Base-by-base conservation (phyloP, 2,797 vertebrate species). In the Calcarius lapponicus region DNA sequence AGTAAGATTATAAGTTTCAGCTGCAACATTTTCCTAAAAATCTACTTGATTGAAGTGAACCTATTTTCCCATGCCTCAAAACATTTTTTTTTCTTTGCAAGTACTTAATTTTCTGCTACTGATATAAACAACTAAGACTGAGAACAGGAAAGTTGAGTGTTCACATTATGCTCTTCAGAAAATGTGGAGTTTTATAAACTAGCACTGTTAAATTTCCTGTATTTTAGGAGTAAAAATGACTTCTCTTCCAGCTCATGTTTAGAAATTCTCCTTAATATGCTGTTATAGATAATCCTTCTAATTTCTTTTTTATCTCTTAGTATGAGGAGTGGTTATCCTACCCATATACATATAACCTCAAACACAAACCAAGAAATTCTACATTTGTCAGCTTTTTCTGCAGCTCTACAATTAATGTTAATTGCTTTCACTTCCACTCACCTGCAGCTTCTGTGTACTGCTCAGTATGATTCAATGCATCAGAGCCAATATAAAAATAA, bases 391-490 rank as follows among this genome's bases (percentile, higher is more conserved):
- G 22, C 4, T 58, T 84, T 66, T 78, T 22, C 45, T 69, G 54
- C 28, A 92, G 26, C 13, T 60, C 28, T 54, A 6, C 21, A 79
- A 61, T 38, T 60, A 54, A 64, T 7, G 17, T 34, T 38, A 48
- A 50, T 28, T 17, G 21, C 67, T 71, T 62, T n/a, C 47, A 57
- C 20, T 87, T 79, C 13, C 57, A 64, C 96, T 93, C 96, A 99
- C 99, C 98, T 92, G 98, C 98, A 93, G 99, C 99, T 96, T 96
- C 94, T 13, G 98, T 98, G 81, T 99, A 99, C 65, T 99, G 98
- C 97, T 98, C 98, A 3, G 98, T 99, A 96, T 99, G 99, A 95
- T 99, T 99, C 72, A 98, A 74, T 4, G 98, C 98, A 38, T 98
- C 94, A 3, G 98, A 98, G 58, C 98, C 97, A 95, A 99, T 99